phyloP scores from a whole-genome alignment of 2,797 vertebrate genomes.

The Uromys caudimaculatus region DNA sequence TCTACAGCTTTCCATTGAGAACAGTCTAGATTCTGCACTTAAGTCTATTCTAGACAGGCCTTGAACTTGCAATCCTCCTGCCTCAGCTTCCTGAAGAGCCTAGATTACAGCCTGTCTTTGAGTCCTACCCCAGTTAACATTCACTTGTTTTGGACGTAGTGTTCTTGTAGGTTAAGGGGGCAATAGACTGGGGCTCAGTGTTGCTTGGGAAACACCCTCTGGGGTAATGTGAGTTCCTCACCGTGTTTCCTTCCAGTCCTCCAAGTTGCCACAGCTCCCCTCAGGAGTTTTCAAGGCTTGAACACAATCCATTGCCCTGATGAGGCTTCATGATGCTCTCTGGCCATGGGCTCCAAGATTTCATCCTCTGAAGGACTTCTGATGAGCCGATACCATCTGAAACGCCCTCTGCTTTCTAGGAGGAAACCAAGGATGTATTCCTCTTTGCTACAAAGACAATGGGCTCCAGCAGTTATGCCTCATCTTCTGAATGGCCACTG shows the following conservation, averaged over 20 bases:
- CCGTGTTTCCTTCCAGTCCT: too few species aligned
- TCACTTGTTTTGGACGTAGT: background rate
- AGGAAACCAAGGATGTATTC: background rate
- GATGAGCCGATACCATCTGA: too few species aligned
- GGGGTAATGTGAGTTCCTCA: background rate
- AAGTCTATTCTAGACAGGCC: background rate
- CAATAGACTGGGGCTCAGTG: background rate
- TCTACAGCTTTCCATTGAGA: background rate
- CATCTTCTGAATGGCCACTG: background rate
- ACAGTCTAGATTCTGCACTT: background rate
- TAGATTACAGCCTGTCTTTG: background rate
- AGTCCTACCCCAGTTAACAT: background rate
- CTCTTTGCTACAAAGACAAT: background rate
- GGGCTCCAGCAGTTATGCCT: background rate
- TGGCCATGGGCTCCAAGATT: background rate
- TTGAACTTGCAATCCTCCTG: background rate
- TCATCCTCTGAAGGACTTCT: background rate
- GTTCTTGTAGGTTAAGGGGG: background rate
- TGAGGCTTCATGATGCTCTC: background rate
- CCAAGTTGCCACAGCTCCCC: background rate
- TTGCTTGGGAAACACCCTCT: background rate
- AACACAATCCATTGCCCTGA: background rate
- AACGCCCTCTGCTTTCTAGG: background rate
- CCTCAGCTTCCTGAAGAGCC: background rate
- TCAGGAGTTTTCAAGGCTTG: background rate